Conservation (phyloP, 1,140 invertebrate genomes). For the Penaeus vannamei region DNA sequence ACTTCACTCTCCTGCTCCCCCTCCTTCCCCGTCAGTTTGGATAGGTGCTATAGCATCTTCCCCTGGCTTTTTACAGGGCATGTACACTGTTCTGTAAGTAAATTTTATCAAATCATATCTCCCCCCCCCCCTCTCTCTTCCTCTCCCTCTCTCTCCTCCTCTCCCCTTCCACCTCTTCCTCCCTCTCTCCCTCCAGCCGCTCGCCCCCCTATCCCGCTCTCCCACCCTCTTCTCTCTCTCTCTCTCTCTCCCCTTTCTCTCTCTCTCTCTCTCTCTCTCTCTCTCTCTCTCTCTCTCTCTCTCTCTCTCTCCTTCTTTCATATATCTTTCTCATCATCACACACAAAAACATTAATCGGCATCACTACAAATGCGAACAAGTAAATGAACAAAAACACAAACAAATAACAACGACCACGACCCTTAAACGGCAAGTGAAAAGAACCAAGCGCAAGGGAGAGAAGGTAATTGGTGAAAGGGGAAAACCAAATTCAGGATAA, state of each 20-base stretch:
- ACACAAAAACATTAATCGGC: slow-evolving; percentile 18
- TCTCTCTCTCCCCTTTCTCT: no score
- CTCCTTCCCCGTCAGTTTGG: no score
- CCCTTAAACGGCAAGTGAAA: no score
- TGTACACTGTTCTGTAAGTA: no score
- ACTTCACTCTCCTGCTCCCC: no score
- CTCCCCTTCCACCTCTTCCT: neutral
- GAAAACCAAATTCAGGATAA: neutral
- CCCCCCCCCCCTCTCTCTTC: neutral
- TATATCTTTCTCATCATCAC: neutral
- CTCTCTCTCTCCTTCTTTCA: neutral
- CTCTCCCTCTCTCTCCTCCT: slow-evolving; percentile 32
- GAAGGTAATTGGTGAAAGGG: neutral
- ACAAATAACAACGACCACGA: no score
- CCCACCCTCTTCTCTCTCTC: neutral
- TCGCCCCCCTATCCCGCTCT: neutral
- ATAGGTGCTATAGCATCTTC: no score
- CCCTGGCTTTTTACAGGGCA: no score
- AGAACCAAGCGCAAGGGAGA: neutral
- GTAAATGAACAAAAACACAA: neutral
- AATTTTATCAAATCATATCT: no score
- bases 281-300: neutral
- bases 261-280: neutral
- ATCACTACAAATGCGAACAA: slow-evolving; percentile 25
- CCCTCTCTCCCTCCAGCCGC: neutral